Evolutionary conservation across 2,113 vertebrate species (phyloP).

Genomic region (Stegostoma tigrinum): DNA sequence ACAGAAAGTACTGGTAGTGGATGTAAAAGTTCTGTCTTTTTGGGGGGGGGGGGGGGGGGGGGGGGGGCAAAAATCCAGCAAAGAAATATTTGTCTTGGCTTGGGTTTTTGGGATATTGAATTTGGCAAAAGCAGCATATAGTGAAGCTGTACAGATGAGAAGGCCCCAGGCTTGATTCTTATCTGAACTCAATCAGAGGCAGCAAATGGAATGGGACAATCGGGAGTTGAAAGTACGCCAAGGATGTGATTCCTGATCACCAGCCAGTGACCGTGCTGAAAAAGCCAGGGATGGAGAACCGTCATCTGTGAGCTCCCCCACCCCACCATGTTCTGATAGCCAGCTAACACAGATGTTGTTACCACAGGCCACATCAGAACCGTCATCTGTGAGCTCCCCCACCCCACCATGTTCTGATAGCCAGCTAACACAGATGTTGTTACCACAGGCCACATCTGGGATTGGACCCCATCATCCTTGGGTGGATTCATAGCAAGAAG

Average conservation of each 20-base stretch:
- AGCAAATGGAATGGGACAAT: background rate
- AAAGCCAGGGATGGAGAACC: background rate
- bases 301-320: background rate
- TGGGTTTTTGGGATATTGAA: background rate
- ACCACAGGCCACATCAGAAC: too few species aligned
- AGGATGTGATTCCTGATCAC: background rate
- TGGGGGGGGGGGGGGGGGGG: too few species aligned
- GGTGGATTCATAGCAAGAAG: background rate
- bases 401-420: background rate
- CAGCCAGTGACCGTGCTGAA: background rate
- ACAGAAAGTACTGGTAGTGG: background rate
- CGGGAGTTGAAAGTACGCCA: background rate
- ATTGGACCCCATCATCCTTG: background rate
- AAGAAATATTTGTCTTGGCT: background rate
- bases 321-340: background rate
- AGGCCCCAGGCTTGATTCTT: background rate
- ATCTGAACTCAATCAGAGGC: background rate
- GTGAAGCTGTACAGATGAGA: background rate
- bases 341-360: background rate
- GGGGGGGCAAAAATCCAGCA: too few species aligned
- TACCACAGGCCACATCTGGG: background rate
- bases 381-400: background rate
- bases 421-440: background rate
- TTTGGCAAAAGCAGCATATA: background rate
- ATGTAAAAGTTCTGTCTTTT: background rate